Evolutionary conservation across 1,140 invertebrate genomes (phyloP).

Genomic region (Drosophila paulistorum): DNA sequence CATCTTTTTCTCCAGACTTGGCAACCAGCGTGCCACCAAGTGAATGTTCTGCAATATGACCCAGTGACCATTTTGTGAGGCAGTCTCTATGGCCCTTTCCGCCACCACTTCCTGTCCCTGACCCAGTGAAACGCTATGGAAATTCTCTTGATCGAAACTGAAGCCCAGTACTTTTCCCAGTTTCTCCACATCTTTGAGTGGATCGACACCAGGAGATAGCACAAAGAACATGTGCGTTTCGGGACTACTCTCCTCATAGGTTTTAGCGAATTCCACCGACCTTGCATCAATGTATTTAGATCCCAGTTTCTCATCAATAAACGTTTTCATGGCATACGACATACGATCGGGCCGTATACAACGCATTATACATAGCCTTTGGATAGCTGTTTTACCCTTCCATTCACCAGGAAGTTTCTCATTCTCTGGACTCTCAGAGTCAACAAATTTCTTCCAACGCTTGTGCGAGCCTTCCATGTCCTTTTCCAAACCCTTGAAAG

Average conservation of each 20-base stretch:
- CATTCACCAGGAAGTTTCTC: slow-evolving; percentile 98
- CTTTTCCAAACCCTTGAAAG: slow-evolving; percentile 94
- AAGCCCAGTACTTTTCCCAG: slow-evolving; percentile 90
- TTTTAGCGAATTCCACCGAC: slow-evolving; percentile 91
- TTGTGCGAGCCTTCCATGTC: slow-evolving; percentile 97
- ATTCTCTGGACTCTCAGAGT: slow-evolving; percentile 95
- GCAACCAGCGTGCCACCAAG: slow-evolving; percentile 94
- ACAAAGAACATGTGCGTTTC: slow-evolving; percentile 97
- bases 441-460: slow-evolving; percentile 95
- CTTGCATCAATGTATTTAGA: slow-evolving; percentile 91
- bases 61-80: slow-evolving; percentile 93
- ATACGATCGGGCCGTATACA: slow-evolving; percentile 95
- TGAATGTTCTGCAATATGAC: slow-evolving; percentile 96
- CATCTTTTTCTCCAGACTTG: slow-evolving; percentile 95
- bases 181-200: slow-evolving; percentile 94
- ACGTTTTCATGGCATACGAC: slow-evolving; percentile 86
- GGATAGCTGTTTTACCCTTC: slow-evolving; percentile 95
- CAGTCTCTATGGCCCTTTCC: slow-evolving; percentile 92
- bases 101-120: slow-evolving; percentile 97
- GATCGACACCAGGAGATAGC: slow-evolving; percentile 96
- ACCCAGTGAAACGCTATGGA: slow-evolving; percentile 96
- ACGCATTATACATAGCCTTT: slow-evolving; percentile 95
- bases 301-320: slow-evolving; percentile 94
- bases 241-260: slow-evolving; percentile 93
- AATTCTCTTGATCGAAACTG: slow-evolving; percentile 91